A percentile compares a stretch with the other conserved stretches of the same genome.
Evolutionary conservation across 2,113 vertebrate species (phyloP).

Genomic region (Barbus barbus): DNA sequence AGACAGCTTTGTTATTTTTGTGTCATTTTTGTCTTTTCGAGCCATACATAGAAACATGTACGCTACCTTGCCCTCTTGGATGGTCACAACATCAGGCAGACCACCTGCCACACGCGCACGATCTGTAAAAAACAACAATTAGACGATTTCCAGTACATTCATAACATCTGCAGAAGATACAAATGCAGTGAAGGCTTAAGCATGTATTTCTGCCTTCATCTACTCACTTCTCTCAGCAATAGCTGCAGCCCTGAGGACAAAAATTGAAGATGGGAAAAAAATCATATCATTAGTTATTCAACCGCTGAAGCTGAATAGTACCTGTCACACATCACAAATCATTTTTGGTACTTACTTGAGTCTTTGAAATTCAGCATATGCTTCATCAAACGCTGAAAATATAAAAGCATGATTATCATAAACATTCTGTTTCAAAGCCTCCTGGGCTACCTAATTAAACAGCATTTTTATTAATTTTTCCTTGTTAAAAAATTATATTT

Average conservation of each 20-base stretch:
- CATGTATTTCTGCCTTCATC: not conserved
- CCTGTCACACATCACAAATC: not conserved
- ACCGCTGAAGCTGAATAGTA: not conserved
- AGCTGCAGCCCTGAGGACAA: constrained; percentile 83
- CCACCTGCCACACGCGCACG: constrained; percentile 94
- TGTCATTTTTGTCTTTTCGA: not conserved
- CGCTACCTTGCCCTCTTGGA: constrained; percentile 98
- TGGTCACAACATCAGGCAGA: constrained; percentile 96
- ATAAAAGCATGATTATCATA: constrained; percentile 6
- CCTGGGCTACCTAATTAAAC: too few relatives aligned
- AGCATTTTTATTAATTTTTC: too few relatives aligned
- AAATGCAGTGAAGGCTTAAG: not conserved
- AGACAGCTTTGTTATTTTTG: too few relatives aligned
- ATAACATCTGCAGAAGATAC: not conserved
- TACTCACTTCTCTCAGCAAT: constrained; percentile 95
- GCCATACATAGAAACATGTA: not conserved
- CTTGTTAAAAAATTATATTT: too few relatives aligned
- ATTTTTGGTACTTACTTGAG: constrained; percentile 86
- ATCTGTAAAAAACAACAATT: constrained; percentile 76
- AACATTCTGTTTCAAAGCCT: not conserved
- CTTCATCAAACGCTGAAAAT: constrained; percentile 91
- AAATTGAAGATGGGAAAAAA: not conserved
- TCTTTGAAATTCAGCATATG: constrained; percentile 95
- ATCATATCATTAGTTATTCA: not conserved
- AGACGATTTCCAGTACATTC: not conserved